Percentiles rank a stretch among this genome's conserved stretches.
phyloP scores from a whole-genome alignment of 2,113 vertebrate genomes.

The Gyps fulvus region DNA sequence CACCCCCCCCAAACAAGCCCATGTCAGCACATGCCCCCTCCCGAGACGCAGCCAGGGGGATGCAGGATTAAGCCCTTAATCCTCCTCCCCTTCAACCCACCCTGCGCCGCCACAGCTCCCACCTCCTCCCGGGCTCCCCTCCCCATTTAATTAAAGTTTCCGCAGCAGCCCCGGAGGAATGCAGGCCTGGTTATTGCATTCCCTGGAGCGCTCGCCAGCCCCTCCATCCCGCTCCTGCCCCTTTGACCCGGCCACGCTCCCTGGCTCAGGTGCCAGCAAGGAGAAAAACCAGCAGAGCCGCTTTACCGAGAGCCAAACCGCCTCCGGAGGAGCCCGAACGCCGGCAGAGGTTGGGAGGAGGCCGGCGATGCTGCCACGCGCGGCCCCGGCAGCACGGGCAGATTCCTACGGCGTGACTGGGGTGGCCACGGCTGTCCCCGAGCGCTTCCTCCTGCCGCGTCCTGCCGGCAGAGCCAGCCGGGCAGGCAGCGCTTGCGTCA shows the following conservation, averaged over 20 bases:
- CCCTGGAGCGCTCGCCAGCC: background rate
- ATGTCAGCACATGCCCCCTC: background rate
- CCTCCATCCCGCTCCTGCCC: slow-evolving; percentile 2
- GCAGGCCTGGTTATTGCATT: slow-evolving; percentile 75
- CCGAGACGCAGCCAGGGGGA: background rate
- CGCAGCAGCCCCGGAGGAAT: slow-evolving; percentile 87
- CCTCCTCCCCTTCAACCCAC: slow-evolving; percentile 50
- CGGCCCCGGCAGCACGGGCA: slow-evolving; percentile 18
- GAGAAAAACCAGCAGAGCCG: slow-evolving; percentile 70
- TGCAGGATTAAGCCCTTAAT: slow-evolving; percentile 26
- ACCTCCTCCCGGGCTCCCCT: slow-evolving; percentile 44
- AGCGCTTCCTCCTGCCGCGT: slow-evolving; percentile 38
- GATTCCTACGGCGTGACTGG: slow-evolving; percentile 41
- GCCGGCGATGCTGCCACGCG: background rate
- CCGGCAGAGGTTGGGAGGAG: background rate
- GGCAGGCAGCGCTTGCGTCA: slow-evolving; percentile 32
- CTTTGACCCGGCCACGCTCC: slow-evolving; percentile 29
- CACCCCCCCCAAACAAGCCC: background rate
- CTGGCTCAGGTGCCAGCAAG: slow-evolving; percentile 59
- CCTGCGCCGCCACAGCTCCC: slow-evolving; percentile 61
- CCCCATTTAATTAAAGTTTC: slow-evolving; percentile 88
- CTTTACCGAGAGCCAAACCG: background rate
- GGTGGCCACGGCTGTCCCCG: background rate
- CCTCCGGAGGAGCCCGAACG: background rate
- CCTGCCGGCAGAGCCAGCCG: slow-evolving; percentile 23